Conservation (phyloP, 2,797 vertebrate species). For the Babyrousa celebensis region DNA sequence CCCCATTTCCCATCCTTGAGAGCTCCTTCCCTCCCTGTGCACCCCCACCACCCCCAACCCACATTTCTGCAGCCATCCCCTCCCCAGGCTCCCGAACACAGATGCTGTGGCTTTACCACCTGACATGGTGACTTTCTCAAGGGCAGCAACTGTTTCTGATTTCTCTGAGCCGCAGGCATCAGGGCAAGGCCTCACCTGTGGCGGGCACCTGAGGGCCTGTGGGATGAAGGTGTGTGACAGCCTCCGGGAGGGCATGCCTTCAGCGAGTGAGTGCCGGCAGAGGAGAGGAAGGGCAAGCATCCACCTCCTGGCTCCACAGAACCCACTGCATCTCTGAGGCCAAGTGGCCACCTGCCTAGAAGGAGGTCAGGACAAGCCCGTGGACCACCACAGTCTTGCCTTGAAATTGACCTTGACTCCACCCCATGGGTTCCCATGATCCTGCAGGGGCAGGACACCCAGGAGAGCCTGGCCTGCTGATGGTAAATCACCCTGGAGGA, state of each 20-base stretch:
- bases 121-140: conserved; percentile 54
- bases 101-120: background rate
- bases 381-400: background rate
- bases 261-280: background rate
- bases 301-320: background rate
- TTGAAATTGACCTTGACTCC: background rate
- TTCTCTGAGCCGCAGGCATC: background rate
- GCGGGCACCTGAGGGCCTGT: background rate
- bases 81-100: background rate
- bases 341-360: background rate
- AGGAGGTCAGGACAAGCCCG: background rate
- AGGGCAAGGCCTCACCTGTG: background rate
- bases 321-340: background rate
- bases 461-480: background rate
- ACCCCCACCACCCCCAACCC: background rate
- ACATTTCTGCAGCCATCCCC: background rate
- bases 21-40: background rate
- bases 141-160: background rate
- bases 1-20: background rate
- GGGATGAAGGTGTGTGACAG: background rate
- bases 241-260: background rate
- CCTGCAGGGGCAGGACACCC: background rate
- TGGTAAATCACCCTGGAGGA: background rate
- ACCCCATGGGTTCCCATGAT: background rate
- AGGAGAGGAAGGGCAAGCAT: background rate